Percentiles rank a stretch among this genome's conserved stretches.
Conservation (phyloP, 2,888 invertebrate species). For the Dendrolimus houi region DNA sequence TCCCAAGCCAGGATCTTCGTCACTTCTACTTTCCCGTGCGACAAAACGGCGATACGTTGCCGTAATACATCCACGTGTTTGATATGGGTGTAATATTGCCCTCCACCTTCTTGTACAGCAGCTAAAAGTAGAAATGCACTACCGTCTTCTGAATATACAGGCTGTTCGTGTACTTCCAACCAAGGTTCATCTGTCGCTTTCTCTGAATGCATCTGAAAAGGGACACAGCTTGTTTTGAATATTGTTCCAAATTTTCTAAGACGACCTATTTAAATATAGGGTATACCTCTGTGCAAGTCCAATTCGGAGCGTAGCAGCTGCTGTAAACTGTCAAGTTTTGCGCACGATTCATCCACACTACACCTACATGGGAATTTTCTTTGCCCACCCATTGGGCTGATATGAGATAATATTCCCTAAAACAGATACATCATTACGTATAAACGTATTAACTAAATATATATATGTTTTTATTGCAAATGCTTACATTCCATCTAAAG, state of each 20-base stretch:
- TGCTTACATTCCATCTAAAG: slow-evolving; percentile 88
- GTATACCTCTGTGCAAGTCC: slow-evolving; percentile 88
- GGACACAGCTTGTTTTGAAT: not conserved
- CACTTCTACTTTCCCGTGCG: slow-evolving; percentile 91
- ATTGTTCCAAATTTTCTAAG: not conserved
- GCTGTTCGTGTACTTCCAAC: slow-evolving; percentile 90
- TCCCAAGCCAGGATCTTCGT: slow-evolving; percentile 90
- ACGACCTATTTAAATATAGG: not conserved
- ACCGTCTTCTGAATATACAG: slow-evolving; percentile 89
- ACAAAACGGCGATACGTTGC: slow-evolving; percentile 89
- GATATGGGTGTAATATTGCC: slow-evolving; percentile 91
- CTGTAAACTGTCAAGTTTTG: slow-evolving; percentile 94
- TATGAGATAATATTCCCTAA: slow-evolving; percentile 93
- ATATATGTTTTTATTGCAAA: not conserved
- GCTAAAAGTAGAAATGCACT: slow-evolving; percentile 89
- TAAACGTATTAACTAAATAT: no score
- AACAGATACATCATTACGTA: no score
- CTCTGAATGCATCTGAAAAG: slow-evolving; percentile 84
- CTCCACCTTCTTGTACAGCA: slow-evolving; percentile 88
- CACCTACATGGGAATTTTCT: slow-evolving; percentile 85
- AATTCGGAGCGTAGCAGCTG: slow-evolving; percentile 87
- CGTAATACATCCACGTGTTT: slow-evolving; percentile 89
- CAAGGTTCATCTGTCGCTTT: slow-evolving; percentile 90
- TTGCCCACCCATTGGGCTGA: slow-evolving; percentile 93
- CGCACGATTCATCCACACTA: slow-evolving; percentile 95